phyloP scores from a whole-genome alignment of 2,888 invertebrate genomes.

The Acanthococcus lagerstroemiae region DNA sequence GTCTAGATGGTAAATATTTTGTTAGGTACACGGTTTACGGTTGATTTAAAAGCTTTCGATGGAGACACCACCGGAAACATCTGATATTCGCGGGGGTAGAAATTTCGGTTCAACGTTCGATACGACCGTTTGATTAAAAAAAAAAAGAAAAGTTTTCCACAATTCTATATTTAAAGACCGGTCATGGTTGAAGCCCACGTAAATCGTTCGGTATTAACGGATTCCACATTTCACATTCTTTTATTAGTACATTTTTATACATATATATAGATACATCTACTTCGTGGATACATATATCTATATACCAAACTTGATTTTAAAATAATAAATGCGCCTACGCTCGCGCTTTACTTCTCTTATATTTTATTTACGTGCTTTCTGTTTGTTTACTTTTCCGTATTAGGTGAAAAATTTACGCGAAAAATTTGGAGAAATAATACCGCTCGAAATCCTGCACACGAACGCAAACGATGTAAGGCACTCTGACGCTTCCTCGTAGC shows the following conservation, averaged over 20 bases:
- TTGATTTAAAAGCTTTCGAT: too few relatives aligned
- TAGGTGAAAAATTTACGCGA: background rate
- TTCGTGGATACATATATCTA: background rate
- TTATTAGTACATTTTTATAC: background rate
- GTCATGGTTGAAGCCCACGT: background rate
- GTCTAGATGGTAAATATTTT: too few relatives aligned
- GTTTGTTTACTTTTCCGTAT: background rate
- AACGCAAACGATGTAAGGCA: background rate
- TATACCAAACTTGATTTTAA: background rate
- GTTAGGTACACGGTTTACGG: too few relatives aligned
- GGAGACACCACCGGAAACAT: too few relatives aligned
- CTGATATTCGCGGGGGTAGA: background rate
- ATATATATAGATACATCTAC: too few relatives aligned
- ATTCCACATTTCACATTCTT: background rate
- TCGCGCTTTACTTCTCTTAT: background rate
- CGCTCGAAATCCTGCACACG: background rate
- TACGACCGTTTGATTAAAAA: too few relatives aligned
- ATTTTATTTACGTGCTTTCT: background rate
- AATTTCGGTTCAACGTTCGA: background rate
- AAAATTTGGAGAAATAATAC: background rate
- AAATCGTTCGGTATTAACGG: background rate
- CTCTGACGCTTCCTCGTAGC: too few relatives aligned
- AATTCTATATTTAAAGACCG: background rate
- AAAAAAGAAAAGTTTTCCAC: too few relatives aligned
- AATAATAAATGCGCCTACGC: background rate